Conservation (phyloP, 2,888 invertebrate genomes). For the Elysia crispata region DNA sequence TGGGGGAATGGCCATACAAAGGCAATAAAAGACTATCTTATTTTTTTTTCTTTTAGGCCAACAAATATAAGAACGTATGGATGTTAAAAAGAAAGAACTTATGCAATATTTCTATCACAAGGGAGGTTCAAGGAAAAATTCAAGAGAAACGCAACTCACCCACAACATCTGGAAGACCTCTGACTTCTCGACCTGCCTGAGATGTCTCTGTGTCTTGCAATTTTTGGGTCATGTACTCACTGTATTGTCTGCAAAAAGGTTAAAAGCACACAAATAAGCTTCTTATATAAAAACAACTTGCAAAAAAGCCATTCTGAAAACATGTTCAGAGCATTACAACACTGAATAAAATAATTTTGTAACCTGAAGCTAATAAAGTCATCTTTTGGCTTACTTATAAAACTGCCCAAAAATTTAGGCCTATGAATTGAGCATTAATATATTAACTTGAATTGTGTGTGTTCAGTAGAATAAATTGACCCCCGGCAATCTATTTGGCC, state of each 20-base stretch:
- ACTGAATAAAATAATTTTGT: constrained; percentile 66
- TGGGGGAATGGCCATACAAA: too few species aligned
- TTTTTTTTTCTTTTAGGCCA: too few species aligned
- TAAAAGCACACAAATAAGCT: constrained; percentile 75
- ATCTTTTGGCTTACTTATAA: too few species aligned
- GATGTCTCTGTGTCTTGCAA: constrained; percentile 58
- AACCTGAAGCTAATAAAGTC: constrained; percentile 65
- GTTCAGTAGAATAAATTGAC: too few species aligned
- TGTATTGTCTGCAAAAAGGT: constrained; percentile 64
- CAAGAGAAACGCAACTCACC: constrained; percentile 55
- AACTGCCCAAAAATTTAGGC: too few species aligned
- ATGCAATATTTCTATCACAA: too few species aligned
- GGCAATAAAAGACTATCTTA: too few species aligned
- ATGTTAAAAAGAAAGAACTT: too few species aligned
- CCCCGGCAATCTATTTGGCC: too few species aligned
- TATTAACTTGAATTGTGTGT: too few species aligned
- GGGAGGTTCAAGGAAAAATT: background rate
- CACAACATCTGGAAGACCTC: constrained; percentile 73
- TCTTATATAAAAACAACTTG: constrained; percentile 74
- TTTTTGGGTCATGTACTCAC: constrained; percentile 64
- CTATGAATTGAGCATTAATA: too few species aligned
- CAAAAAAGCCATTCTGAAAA: constrained; percentile 74
- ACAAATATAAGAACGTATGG: too few species aligned
- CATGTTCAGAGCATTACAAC: constrained; percentile 71
- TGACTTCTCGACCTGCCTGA: constrained; percentile 69